Base-by-base conservation (phyloP, 1,140 invertebrate genomes). In the Heliconius melpomene region DNA sequence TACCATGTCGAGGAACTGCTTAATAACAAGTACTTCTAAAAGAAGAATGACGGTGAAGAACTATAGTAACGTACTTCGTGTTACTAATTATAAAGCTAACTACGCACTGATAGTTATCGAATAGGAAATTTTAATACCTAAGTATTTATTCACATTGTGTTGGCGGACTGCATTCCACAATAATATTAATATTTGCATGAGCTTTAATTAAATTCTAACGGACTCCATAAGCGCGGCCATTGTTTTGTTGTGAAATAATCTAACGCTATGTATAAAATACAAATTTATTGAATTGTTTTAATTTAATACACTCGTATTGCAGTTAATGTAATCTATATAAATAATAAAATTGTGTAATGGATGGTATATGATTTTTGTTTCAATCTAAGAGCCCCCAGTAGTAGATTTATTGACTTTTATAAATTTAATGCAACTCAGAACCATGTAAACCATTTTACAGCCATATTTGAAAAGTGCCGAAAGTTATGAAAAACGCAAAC, bases 131-230 rank as follows among this genome's bases (percentile, higher is more conserved):
- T 66, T 26, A 66, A 13, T 66, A 29, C 1, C 11, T 66, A 52
- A 52, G 50, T 52, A 66, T 66, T 73, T 79, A 79, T 74, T 79
- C 72, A 66, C 74, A 79, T 29, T 70, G 70, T 72, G 71, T 74
- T 36, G 77, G 50, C 32, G 52, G 72, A 23, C 18, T 66, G 72
- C 77, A 79, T 79, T 60, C 72, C 72, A 32, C 71, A 74, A 79
- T 57, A 79, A 79, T 60, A 79, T 74, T 79, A 79, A 79, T 74
- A 74, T 74, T 79, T 79, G 52, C 77, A 60, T 74, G 72, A 46
- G 29, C 77, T 74, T 79, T 79, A 74, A 79, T 79, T 73, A 79
- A 79, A 79, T 79, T 79, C 72, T 74, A 74, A 60, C 38, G 26
- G 60, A 71, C 66, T 72, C 52, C 23, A 72, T 52, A 29, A 72